Base-by-base conservation (phyloP, 2,797 vertebrate genomes). In the Tolypeutes matacus region DNA sequence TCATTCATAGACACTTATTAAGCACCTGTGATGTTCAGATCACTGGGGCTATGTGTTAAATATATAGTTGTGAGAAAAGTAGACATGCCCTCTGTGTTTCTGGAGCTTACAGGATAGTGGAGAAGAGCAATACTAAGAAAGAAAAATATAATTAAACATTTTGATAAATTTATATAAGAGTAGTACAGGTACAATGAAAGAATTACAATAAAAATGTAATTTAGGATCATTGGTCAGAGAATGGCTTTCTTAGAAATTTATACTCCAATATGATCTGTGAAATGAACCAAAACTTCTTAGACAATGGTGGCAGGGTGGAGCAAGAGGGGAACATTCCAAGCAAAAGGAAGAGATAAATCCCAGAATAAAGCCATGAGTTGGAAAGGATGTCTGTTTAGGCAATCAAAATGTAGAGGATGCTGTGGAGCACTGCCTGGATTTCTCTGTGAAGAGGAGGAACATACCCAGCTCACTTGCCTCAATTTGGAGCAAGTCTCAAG, bases 381-480 rank as follows among this genome's bases (percentile, higher is more conserved):
- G 69, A 7, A 88, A 51, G 84, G 2, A 85, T 58, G 1, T 53
- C 21, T 13, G 1, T 34, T 76, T 15, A 69, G 27, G 78, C 17
- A 64, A 86, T 23, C 25, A 51, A 67, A 25, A 67, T 18, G 21
- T 0, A 69, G 27, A 4, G 12, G 3, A 58, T 75, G 10, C 2
- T 36, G 7, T 42, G 46, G 69, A 34, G 9, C 21, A 23, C 46
- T 76, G 5, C 20, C 31, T 46, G 34, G 29, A 53, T 46, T 29
- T 25, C 53, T 6, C 12, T 12, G 31, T 17, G 2, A 34, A 1
- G 23, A 11, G 27, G 62, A 88, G 21, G 9, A 27, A 49, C 12
- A 58, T 5, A 0, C 1, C 6, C 9, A 14, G 0, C 7, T 5
- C 10, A 20, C 25, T 78, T 77, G 3, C 14, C 10, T 56, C 10